Evolutionary conservation across 1,140 invertebrate species (phyloP), one percentile per base, ranked within the genome.

Genomic region (Drosophila melanica): DNA sequence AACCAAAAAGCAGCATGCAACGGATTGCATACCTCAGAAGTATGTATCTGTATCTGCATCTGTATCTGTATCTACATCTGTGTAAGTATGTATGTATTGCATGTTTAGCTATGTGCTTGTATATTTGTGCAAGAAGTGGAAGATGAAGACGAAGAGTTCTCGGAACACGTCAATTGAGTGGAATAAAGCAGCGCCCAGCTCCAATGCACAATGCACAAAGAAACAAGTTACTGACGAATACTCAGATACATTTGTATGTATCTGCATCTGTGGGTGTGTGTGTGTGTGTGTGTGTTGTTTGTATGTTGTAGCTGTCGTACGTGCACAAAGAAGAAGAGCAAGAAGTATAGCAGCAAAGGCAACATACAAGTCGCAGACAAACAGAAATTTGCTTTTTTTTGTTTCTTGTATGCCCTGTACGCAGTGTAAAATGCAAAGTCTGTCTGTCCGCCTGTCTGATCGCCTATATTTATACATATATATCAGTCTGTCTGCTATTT

Each of bases 81-180:
- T 48, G 2, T 48, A 7, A 14, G 8, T 50, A 33, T 50, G 48
- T 33, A 51, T 33, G 9, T 33, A 33, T 33, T 8, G 20, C 10
- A 27, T 60, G 27, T 9, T 10, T 41, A 41, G 30, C 30, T 33
- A 33, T 33, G 33, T 35, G 8, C 0, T 10, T 9, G 33, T 35
- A 9, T 35, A 45, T 68, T 23, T 68, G 45, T 60, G 33, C 37
- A 58, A 58, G 9, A 12, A 60, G 60, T 42, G 30, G 37, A 45
- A 71, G 67, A 48, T 16, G 60, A 54, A 65, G 62, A 50, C 72
- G 67, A 86, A 71, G 65, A 69, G 78, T 86, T 86, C 81, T 86
- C 64, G 79, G 81, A 86, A 86, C 58, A 59, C 81, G 59, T 74
- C 65, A 77, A 77, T 77, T 77, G 75, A 77, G 59, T 63, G 53